Evolutionary conservation across 2,113 vertebrate genomes (phyloP).

Genomic region (Herpetotheres cachinnans): DNA sequence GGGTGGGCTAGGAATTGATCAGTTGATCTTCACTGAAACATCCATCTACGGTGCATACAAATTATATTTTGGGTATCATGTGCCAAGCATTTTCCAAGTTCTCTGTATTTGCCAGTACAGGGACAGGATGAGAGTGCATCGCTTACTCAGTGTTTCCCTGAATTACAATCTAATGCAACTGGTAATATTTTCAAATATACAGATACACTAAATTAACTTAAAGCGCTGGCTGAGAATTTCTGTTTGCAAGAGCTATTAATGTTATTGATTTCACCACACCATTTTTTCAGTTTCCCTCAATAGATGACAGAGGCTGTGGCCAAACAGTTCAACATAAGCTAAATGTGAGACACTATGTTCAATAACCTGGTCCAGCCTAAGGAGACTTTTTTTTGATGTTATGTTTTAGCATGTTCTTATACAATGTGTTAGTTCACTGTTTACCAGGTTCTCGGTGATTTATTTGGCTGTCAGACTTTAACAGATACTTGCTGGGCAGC

Average conservation of each 20-base stretch:
- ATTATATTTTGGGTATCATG: neutral
- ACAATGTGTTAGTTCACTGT: neutral
- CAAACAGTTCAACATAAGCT: neutral
- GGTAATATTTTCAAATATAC: neutral
- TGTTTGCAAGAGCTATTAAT: neutral
- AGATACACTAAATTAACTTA: neutral
- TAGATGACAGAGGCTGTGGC: neutral
- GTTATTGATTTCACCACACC: neutral
- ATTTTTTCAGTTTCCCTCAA: neutral
- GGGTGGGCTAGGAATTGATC: neutral
- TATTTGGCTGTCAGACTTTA: neutral
- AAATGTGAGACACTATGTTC: neutral
- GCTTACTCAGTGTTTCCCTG: slow-evolving; percentile 8
- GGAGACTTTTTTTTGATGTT: neutral
- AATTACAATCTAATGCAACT: neutral
- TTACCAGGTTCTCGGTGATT: neutral
- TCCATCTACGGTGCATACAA: neutral
- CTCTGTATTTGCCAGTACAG: neutral
- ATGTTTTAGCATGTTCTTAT: neutral
- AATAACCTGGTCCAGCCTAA: neutral
- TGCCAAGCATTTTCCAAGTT: neutral
- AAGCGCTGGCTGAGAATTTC: neutral
- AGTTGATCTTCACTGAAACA: neutral
- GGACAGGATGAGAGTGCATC: neutral
- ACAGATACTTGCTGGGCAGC: neutral